Conservation (phyloP, 2,797 vertebrate species). For the Selene dorsalis region DNA sequence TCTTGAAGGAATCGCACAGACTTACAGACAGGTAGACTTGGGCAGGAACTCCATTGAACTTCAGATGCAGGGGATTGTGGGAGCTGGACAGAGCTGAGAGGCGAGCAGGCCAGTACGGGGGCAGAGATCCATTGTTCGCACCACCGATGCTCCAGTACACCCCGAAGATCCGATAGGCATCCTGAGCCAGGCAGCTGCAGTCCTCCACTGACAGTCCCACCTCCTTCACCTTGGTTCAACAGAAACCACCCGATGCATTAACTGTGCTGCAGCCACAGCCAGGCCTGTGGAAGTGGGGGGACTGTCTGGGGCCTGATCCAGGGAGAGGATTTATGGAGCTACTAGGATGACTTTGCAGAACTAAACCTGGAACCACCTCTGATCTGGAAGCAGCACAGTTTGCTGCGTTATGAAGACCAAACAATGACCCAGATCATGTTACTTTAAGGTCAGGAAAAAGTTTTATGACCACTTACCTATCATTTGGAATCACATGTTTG, state of each 20-base stretch:
- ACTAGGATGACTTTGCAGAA: not conserved
- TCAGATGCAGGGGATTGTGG: slow-evolving; percentile 79
- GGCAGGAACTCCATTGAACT: slow-evolving; percentile 83
- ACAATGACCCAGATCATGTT: not conserved
- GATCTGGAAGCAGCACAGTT: not conserved
- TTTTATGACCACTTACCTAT: not conserved
- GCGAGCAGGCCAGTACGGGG: slow-evolving; percentile 79
- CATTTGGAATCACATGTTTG: not conserved
- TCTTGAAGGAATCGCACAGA: not conserved
- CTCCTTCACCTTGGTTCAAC: slow-evolving; percentile 83
- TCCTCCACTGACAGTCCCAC: slow-evolving; percentile 82
- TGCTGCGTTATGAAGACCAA: not conserved
- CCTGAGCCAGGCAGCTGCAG: slow-evolving; percentile 86
- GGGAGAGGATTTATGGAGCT: not conserved
- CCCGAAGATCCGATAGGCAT: slow-evolving; percentile 81
- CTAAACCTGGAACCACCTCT: not conserved
- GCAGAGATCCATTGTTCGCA: slow-evolving; percentile 71
- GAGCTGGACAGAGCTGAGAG: slow-evolving; percentile 83
- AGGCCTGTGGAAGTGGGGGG: not conserved
- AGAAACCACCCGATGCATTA: not conserved
- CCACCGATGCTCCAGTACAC: slow-evolving; percentile 83
- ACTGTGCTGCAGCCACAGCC: not conserved
- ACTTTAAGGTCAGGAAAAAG: not conserved
- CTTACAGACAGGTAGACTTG: slow-evolving; percentile 86
- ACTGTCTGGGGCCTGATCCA: not conserved